Conservation (phyloP, 2,113 vertebrate genomes). For the Pseudorhombus dupliciocellatus region DNA sequence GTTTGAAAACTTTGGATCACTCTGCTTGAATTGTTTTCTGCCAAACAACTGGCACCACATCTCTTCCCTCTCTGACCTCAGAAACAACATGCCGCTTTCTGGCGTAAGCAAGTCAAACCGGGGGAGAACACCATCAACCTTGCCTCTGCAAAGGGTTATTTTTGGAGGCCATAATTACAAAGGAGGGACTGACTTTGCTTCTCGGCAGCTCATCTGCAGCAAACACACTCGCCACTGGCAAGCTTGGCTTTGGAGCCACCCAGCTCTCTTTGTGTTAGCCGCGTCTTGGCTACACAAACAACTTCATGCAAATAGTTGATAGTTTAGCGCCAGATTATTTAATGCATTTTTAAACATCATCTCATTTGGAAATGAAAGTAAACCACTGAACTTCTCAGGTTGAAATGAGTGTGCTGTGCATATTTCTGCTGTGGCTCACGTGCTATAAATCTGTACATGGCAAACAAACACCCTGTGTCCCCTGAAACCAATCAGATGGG, state of each 20-base stretch:
- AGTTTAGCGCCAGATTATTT: no score
- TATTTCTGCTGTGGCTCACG: background rate
- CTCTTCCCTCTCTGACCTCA: background rate
- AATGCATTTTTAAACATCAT: background rate
- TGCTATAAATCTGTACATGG: conserved; percentile 8
- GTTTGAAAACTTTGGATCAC: no score
- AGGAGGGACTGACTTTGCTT: conserved; percentile 68
- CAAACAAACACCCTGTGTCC: background rate
- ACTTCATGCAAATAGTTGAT: no score
- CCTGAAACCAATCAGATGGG: conserved; percentile 21
- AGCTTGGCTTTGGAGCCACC: conserved; percentile 23
- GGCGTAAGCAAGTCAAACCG: conserved; percentile 1
- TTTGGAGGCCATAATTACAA: conserved; percentile 76
- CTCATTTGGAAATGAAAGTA: background rate
- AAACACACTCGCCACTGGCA: conserved; percentile 44
- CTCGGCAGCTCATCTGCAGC: conserved; percentile 45
- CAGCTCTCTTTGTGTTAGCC: conserved; percentile 15
- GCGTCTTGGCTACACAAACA: background rate
- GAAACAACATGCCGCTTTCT: conserved; percentile 17
- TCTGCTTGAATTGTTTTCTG: background rate
- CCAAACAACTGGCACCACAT: background rate
- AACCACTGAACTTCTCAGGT: background rate
- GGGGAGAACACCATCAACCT: conserved; percentile 39
- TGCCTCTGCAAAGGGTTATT: conserved; percentile 67
- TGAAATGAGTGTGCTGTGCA: background rate